These are phyloP conservation scores for Neuroterus valhalla DNA, from an alignment of 1,140 invertebrate species.

Conservation along the genomic window DNA sequence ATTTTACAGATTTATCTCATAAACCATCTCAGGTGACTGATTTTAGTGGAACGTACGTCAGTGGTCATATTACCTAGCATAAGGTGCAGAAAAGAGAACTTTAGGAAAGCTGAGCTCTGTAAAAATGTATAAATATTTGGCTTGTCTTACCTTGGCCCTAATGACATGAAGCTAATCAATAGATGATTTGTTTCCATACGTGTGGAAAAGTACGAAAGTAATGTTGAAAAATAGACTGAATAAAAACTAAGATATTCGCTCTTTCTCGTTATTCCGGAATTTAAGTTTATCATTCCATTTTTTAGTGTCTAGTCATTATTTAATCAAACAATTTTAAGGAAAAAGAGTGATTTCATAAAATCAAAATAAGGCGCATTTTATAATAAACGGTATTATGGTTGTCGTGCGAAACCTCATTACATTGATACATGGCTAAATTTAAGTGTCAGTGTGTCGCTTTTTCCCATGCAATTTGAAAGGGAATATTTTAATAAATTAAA, in stretches of 20 bases:
- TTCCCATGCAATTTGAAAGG: not conserved
- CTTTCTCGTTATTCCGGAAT: conserved; percentile 23
- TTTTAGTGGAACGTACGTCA: not conserved
- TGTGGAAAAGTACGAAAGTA: conserved; percentile 33
- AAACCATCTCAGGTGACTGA: not conserved
- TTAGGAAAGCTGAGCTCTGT: conserved; percentile 53
- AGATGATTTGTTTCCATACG: conserved; percentile 31
- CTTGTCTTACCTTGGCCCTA: conserved; percentile 62
- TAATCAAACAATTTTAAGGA: not conserved
- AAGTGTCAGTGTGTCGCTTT: not conserved
- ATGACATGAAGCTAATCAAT: conserved; percentile 55
- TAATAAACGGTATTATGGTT: not conserved
- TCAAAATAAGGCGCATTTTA: not conserved
- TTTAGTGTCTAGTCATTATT: not conserved
- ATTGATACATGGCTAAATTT: not conserved
- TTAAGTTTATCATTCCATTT: too few species aligned
- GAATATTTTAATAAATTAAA: not conserved
- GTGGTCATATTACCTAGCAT: conserved; percentile 4
- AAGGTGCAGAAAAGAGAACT: conserved; percentile 49
- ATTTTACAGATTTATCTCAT: not conserved
- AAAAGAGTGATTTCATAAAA: not conserved
- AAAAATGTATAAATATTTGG: conserved; percentile 52
- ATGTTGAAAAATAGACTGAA: not conserved
- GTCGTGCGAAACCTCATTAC: too few species aligned
- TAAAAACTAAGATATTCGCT: conserved; percentile 39